These are phyloP conservation scores for Drosophila picticornis DNA, from an alignment of 2,888 invertebrate genomes.

Conservation along the genomic window DNA sequence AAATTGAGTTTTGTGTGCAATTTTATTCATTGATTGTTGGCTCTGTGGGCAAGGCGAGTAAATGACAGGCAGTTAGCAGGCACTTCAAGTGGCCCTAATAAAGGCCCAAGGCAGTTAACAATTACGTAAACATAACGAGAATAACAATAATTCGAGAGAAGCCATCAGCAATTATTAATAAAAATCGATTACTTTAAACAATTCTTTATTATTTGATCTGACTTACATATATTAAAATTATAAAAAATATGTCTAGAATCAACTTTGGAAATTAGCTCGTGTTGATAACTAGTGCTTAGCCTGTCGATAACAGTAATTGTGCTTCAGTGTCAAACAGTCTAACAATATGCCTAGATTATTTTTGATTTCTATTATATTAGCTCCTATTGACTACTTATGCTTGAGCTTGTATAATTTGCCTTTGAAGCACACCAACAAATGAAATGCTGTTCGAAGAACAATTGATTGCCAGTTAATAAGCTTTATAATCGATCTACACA, in stretches of 20 bases:
- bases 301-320: background rate
- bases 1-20: constrained; percentile 72
- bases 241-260: too few species aligned
- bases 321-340: background rate
- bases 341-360: background rate
- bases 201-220: background rate
- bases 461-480: constrained; percentile 1
- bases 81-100: constrained; percentile 7
- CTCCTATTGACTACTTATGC: background rate
- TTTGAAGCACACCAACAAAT: background rate
- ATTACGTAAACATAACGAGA: constrained; percentile 14
- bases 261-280: background rate
- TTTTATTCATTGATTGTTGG: constrained; percentile 70
- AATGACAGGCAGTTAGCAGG: background rate
- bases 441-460: background rate
- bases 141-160: background rate
- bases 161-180: background rate
- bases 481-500: constrained; percentile 5
- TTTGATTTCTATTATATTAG: background rate
- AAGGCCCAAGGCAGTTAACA: constrained; percentile 10
- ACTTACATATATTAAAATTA: background rate
- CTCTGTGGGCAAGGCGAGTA: constrained; percentile 1
- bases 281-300: background rate
- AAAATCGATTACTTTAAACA: background rate
- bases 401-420: background rate